These are phyloP conservation scores for Gryllus longicercus DNA, from an alignment of 2,888 invertebrate genomes.

Conservation along the genomic window DNA sequence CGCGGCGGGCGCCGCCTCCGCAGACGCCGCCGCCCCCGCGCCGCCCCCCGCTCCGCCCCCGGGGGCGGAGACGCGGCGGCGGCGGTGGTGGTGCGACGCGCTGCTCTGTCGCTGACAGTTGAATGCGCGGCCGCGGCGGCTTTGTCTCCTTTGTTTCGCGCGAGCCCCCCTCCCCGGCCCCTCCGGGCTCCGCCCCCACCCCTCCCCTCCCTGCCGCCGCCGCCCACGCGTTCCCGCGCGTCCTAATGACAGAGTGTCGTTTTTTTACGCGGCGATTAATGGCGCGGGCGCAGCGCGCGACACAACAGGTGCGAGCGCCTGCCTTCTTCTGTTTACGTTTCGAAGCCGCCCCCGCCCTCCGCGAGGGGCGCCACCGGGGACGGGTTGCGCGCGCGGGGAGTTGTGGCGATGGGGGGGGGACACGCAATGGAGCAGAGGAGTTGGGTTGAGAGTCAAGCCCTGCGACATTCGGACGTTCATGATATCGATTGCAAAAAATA, in stretches of 20 bases:
- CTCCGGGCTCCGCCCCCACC: not conserved
- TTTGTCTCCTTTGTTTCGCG: not conserved
- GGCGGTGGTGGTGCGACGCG: too few species aligned
- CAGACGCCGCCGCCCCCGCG: too few species aligned
- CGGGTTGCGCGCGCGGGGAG: too few species aligned
- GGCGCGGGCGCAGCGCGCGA: not conserved
- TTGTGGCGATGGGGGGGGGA: too few species aligned
- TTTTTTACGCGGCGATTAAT: not conserved
- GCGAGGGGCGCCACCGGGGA: too few species aligned
- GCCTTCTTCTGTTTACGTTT: not conserved
- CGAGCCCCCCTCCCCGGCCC: not conserved
- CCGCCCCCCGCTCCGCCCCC: too few species aligned
- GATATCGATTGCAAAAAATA: too few species aligned
- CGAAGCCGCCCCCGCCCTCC: not conserved
- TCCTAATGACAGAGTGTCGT: slow-evolving; percentile 17
- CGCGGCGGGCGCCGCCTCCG: too few species aligned
- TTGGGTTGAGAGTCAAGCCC: too few species aligned
- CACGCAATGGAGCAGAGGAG: too few species aligned
- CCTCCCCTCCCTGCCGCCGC: not conserved
- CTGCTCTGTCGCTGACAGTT: not conserved
- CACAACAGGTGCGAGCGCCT: not conserved
- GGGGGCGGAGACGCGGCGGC: too few species aligned
- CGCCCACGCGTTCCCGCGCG: not conserved
- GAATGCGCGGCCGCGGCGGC: slow-evolving; percentile 6
- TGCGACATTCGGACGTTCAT: too few species aligned